These are phyloP conservation scores for Plemyria rubiginata DNA, from an alignment of 2,888 invertebrate species.

Conservation along the genomic window DNA sequence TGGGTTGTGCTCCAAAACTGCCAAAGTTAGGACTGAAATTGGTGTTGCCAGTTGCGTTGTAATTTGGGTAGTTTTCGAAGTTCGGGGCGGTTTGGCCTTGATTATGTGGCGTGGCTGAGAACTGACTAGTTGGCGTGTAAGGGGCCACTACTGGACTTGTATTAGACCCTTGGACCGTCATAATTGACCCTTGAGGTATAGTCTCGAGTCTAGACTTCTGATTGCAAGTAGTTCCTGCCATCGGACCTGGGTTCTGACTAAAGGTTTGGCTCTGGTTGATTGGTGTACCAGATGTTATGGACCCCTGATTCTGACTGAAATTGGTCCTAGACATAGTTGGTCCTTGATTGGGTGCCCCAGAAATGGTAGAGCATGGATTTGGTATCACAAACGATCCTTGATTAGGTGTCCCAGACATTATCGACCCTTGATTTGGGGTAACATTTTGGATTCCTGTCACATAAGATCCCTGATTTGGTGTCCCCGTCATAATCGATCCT, in stretches of 20 bases:
- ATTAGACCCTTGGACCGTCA: slow-evolving; percentile 57
- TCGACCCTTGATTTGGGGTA: not conserved
- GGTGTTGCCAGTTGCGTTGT: not conserved
- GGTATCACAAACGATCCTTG: slow-evolving; percentile 10
- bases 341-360: slow-evolving; percentile 8
- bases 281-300: slow-evolving; percentile 45
- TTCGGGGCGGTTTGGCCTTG: slow-evolving; percentile 21
- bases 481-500: slow-evolving; percentile 30
- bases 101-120: slow-evolving; percentile 44
- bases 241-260: slow-evolving; percentile 56
- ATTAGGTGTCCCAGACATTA: slow-evolving; percentile 4
- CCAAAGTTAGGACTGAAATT: not conserved
- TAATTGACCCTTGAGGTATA: slow-evolving; percentile 71
- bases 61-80: slow-evolving; percentile 20
- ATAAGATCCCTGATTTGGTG: slow-evolving; percentile 16
- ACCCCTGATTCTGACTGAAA: slow-evolving; percentile 1
- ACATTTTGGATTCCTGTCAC: slow-evolving; percentile 4
- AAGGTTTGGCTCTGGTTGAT: slow-evolving; percentile 46
- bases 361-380: slow-evolving; percentile 14
- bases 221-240: slow-evolving; percentile 40
- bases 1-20: not conserved
- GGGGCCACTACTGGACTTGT: slow-evolving; percentile 44
- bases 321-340: not conserved
- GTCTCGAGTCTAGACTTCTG: slow-evolving; percentile 66
- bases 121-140: slow-evolving; percentile 45